Evolutionary conservation across 2,797 vertebrate species (phyloP).

Genomic region (Etheostoma perlongum): DNA sequence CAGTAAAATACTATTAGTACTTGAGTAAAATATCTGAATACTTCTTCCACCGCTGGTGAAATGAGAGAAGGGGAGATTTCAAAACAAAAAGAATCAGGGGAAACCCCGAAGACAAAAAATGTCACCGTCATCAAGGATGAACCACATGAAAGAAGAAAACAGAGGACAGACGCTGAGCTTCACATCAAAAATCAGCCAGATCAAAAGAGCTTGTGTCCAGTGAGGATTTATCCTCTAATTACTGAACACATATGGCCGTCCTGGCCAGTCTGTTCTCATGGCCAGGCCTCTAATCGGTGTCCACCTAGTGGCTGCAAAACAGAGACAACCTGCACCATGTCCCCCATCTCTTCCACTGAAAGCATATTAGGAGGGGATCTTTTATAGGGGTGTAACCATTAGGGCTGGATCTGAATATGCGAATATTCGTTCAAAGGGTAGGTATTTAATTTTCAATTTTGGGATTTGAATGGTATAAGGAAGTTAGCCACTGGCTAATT

Average conservation of each 20-base stretch:
- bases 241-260: constrained; percentile 48
- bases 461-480: too few species aligned
- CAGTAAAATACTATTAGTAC: neutral
- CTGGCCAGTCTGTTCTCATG: constrained; percentile 8
- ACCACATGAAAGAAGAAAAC: constrained; percentile 32
- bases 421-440: too few species aligned
- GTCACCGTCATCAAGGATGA: constrained; percentile 37
- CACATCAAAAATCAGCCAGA: constrained; percentile 55
- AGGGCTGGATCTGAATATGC: too few species aligned
- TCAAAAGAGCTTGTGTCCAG: constrained; percentile 48
- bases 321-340: constrained; percentile 16
- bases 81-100: neutral
- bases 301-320: constrained; percentile 61
- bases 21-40: neutral
- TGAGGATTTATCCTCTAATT: constrained; percentile 59
- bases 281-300: constrained; percentile 38
- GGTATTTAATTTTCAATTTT: too few species aligned
- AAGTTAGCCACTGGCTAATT: too few species aligned
- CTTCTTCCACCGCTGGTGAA: neutral
- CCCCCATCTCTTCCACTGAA: too few species aligned
- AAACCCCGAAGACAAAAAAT: constrained; percentile 23
- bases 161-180: constrained; percentile 20
- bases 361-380: too few species aligned
- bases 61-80: neutral
- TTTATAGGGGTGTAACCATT: too few species aligned